Evolutionary conservation across 2,888 invertebrate genomes (phyloP).

Genomic region (Hemithea aestivaria): DNA sequence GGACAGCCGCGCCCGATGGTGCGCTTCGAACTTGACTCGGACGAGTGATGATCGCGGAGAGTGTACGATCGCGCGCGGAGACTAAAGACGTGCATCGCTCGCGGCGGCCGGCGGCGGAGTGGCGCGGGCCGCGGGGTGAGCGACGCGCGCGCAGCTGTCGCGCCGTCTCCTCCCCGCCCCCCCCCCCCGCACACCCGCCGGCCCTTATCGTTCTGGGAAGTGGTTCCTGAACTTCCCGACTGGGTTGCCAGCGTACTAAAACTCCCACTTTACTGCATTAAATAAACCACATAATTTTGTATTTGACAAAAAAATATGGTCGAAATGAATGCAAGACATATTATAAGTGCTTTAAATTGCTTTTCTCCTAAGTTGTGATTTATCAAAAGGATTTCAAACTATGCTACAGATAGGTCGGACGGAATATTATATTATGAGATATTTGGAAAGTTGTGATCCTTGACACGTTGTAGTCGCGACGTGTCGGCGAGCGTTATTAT

Average conservation of each 20-base stretch:
- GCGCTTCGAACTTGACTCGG: slow-evolving; percentile 33
- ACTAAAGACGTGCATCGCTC: slow-evolving; percentile 38
- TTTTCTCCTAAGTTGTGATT: no score
- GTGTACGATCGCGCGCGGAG: slow-evolving; percentile 35
- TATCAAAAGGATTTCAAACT: no score
- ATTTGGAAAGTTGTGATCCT: slow-evolving; percentile 64
- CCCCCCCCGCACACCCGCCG: slow-evolving; percentile 41
- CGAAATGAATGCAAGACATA: no score
- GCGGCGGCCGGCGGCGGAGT: slow-evolving; percentile 56
- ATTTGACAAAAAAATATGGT: no score
- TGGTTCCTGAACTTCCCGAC: slow-evolving; percentile 77
- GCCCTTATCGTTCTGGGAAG: slow-evolving; percentile 78
- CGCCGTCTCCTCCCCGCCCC: slow-evolving; percentile 48
- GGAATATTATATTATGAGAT: no score
- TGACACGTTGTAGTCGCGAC: slow-evolving; percentile 51
- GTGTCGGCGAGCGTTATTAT: slow-evolving; percentile 38
- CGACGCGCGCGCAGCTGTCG: slow-evolving; percentile 74
- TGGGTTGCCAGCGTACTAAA: slow-evolving; percentile 53
- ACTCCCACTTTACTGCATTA: slow-evolving; percentile 44
- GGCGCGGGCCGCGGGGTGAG: slow-evolving; percentile 54
- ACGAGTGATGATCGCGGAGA: slow-evolving; percentile 39
- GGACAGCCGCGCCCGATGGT: slow-evolving; percentile 52
- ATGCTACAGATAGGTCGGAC: no score
- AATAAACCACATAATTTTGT: no score
- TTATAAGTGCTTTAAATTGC: no score